These are phyloP conservation scores for Apeira syringaria DNA, from an alignment of 2,888 invertebrate species.

Conservation along the genomic window DNA sequence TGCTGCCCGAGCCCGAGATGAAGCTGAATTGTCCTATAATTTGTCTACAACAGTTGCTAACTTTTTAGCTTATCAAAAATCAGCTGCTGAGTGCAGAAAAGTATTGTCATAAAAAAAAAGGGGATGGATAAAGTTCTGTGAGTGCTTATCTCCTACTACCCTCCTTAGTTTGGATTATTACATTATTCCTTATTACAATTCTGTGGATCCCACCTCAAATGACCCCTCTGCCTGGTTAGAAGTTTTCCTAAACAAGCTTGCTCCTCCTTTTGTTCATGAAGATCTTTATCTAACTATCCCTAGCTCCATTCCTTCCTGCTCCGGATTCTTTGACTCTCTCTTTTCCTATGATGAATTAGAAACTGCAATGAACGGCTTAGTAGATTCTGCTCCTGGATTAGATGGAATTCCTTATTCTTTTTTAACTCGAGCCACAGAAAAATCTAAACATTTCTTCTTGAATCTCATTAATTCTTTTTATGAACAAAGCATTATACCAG, in stretches of 20 bases:
- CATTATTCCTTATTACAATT: not conserved
- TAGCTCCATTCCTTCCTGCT: not conserved
- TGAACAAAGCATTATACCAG: too few species aligned
- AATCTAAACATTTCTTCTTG: slow-evolving; percentile 8
- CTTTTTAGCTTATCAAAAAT: slow-evolving; percentile 1
- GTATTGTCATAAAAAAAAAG: slow-evolving; percentile 3
- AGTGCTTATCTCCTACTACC: slow-evolving; percentile 14
- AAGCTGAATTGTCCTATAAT: slow-evolving; percentile 6
- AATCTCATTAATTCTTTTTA: slow-evolving; percentile 19
- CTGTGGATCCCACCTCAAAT: too few species aligned
- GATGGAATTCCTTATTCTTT: too few species aligned
- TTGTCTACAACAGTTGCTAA: not conserved
- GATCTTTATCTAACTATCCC: too few species aligned
- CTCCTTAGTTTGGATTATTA: slow-evolving; percentile 16
- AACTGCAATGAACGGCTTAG: slow-evolving; percentile 9
- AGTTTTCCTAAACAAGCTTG: not conserved
- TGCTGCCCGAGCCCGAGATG: not conserved
- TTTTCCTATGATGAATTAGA: too few species aligned
- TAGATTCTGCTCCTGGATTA: slow-evolving; percentile 13
- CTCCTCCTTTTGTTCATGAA: not conserved
- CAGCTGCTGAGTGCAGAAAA: slow-evolving; percentile 2
- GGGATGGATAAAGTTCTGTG: slow-evolving; percentile 17
- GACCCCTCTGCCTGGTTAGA: not conserved
- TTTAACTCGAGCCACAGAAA: not conserved
- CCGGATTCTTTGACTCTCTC: not conserved